These are phyloP conservation scores for Lordiphosa andalusiaca DNA, from an alignment of 2,888 invertebrate genomes.

Conservation along the genomic window DNA sequence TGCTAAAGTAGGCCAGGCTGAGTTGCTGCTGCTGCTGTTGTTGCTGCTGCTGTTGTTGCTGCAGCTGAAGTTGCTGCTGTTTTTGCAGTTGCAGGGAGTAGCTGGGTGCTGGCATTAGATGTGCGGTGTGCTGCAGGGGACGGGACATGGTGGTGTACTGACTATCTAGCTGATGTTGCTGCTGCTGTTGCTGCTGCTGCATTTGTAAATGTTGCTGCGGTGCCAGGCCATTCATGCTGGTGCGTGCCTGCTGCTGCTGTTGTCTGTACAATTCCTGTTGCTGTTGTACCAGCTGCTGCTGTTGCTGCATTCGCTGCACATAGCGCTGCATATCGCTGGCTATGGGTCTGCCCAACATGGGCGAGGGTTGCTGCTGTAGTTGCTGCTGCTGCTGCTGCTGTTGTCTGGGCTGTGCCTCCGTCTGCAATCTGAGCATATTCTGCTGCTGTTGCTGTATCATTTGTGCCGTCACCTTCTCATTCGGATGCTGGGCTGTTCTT, in stretches of 20 bases:
- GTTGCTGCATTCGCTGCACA: constrained; percentile 75
- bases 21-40: constrained; percentile 60
- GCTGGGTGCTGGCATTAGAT: constrained; percentile 62
- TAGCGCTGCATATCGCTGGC: constrained; percentile 77
- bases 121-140: constrained; percentile 35
- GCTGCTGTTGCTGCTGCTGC: constrained; percentile 58
- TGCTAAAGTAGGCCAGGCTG: constrained; percentile 62
- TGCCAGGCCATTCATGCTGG: constrained; percentile 79
- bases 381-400: constrained; percentile 55
- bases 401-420: constrained; percentile 78
- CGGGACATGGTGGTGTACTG: constrained; percentile 65
- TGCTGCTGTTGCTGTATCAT: constrained; percentile 81
- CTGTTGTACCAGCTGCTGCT: constrained; percentile 59
- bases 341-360: constrained; percentile 63
- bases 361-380: constrained; percentile 66
- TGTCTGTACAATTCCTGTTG: constrained; percentile 77
- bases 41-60: constrained; percentile 63
- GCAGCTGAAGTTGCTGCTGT: constrained; percentile 58
- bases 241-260: constrained; percentile 68
- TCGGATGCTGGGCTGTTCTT: constrained; percentile 88
- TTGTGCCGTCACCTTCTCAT: constrained; percentile 81
- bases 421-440: constrained; percentile 81
- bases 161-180: constrained; percentile 56
- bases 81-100: constrained; percentile 71
- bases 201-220: constrained; percentile 75